Percentiles rank a stretch among this genome's conserved stretches.
Conservation (phyloP, 2,797 vertebrate species). For the Microctenopoma lineatum region DNA sequence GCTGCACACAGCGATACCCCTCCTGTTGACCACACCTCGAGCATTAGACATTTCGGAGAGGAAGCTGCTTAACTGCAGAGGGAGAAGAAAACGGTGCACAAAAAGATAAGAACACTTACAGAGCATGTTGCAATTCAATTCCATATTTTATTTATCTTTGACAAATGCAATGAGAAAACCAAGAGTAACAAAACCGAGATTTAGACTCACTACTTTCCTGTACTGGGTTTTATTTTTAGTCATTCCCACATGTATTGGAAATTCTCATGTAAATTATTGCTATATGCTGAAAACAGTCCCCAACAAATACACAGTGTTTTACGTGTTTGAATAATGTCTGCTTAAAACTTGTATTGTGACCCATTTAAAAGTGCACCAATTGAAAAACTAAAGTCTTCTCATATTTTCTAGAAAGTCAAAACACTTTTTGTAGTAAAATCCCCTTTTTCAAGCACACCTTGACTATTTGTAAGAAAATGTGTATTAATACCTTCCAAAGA, state of each 20-base stretch:
- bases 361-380: background rate
- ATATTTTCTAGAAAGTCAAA: background rate
- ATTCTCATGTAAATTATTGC: background rate
- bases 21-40: slow-evolving; percentile 82
- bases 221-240: background rate
- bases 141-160: background rate
- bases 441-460: background rate
- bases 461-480: slow-evolving; percentile 5
- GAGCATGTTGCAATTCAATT: background rate
- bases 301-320: background rate
- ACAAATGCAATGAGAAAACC: background rate
- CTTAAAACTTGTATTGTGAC: background rate
- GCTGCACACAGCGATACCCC: slow-evolving; percentile 95
- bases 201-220: no score
- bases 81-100: background rate
- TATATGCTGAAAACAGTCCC: background rate
- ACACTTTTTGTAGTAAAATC: background rate
- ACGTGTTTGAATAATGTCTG: background rate
- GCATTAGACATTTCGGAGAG: slow-evolving; percentile 90
- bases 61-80: slow-evolving; percentile 89
- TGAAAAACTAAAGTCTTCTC: background rate
- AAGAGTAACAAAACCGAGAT: background rate
- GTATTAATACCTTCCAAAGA: slow-evolving; percentile 6
- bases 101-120: background rate
- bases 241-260: background rate